Conservation (phyloP, 2,113 vertebrate genomes). For the Puma concolor region DNA sequence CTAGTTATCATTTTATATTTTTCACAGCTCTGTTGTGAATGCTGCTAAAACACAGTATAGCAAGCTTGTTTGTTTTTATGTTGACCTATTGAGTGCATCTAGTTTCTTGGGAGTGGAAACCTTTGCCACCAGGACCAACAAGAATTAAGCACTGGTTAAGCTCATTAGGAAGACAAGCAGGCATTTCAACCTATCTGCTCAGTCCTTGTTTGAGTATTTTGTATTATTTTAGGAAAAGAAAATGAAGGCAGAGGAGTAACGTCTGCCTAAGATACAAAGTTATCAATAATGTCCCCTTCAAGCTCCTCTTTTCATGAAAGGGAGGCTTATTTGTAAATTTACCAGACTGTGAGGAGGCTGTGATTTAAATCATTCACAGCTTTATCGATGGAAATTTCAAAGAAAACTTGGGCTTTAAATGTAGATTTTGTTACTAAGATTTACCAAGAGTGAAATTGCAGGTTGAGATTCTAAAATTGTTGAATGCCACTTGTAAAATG, state of each 20-base stretch:
- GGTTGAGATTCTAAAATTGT: not conserved
- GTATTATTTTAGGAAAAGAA: not conserved
- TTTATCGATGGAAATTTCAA: constrained; percentile 38
- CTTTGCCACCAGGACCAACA: constrained; percentile 50
- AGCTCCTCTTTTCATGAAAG: constrained; percentile 30
- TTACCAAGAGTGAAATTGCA: constrained; percentile 1
- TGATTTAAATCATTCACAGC: not conserved
- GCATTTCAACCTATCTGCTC: constrained; percentile 17
- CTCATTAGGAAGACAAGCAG: constrained; percentile 37
- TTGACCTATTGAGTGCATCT: constrained; percentile 25
- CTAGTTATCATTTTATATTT: constrained; percentile 54
- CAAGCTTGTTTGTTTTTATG: constrained; percentile 48
- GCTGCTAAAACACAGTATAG: constrained; percentile 8
- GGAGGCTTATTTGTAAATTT: constrained; percentile 33
- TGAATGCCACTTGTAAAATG: not conserved
- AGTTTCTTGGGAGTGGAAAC: constrained; percentile 53
- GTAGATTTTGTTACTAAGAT: constrained; percentile 52
- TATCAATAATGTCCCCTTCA: constrained; percentile 41
- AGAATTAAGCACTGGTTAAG: constrained; percentile 42
- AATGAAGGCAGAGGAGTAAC: not conserved
- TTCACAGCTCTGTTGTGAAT: not conserved
- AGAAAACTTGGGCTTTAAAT: constrained; percentile 56
- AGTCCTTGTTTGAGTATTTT: constrained; percentile 1
- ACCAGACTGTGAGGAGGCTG: constrained; percentile 10
- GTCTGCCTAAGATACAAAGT: not conserved